Percentiles rank a stretch among this genome's conserved stretches.
Evolutionary conservation across 92 coral and sea anemone species (phyloP).

Genomic region (Nematostella vectensis): DNA sequence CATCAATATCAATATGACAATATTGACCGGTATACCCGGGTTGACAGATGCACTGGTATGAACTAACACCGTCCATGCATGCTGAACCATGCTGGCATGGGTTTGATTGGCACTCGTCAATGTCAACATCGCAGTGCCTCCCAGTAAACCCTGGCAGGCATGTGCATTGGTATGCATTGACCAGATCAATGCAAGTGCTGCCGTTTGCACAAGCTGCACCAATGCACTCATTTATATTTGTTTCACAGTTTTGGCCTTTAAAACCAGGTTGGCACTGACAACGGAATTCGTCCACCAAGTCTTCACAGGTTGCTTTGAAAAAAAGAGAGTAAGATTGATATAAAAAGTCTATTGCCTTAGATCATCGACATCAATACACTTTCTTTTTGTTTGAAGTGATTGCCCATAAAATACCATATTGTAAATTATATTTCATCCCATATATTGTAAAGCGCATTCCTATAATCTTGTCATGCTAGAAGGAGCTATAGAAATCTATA

Average conservation of each 20-base stretch:
- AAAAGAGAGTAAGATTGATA: not conserved
- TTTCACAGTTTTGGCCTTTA: conserved; percentile 47
- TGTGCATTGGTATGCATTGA: conserved; percentile 44
- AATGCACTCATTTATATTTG: conserved; percentile 54
- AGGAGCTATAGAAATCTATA: no score
- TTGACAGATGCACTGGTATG: conserved; percentile 48
- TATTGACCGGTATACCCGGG: conserved; percentile 52
- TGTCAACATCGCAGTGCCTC: conserved; percentile 35
- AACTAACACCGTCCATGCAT: conserved; percentile 46
- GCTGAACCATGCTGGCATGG: conserved; percentile 46
- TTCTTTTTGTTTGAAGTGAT: no score
- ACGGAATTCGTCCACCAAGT: conserved; percentile 46
- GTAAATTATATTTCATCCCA: no score
- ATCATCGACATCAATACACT: no score
- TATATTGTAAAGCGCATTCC: no score
- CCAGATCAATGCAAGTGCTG: conserved; percentile 52
- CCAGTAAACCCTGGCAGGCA: conserved; percentile 61
- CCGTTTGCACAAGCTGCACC: conserved; percentile 42
- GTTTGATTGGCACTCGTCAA: conserved; percentile 52
- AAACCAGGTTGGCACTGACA: conserved; percentile 63
- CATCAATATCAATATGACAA: conserved; percentile 56
- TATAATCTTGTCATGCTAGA: no score
- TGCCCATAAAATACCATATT: no score
- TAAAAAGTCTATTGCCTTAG: no score
- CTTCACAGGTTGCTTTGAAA: conserved; percentile 56